Percentiles rank a stretch among this genome's conserved stretches.
Conservation (phyloP, 1,140 invertebrate genomes). For the Callitettix versicolor region DNA sequence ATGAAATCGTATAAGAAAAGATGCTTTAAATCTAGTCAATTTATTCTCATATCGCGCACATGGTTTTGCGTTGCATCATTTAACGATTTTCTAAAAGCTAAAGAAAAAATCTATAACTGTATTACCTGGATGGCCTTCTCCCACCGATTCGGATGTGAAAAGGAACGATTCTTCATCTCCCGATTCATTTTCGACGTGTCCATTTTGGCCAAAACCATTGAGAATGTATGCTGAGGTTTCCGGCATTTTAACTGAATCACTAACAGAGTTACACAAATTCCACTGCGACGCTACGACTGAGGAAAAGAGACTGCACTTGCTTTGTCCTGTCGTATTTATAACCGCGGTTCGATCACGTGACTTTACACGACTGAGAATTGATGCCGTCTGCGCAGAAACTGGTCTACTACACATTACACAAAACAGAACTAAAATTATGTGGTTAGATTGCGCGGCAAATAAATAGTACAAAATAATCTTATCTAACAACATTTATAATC, state of each 20-base stretch:
- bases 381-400: no score
- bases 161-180: conserved; percentile 82
- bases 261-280: neutral
- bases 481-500: no score
- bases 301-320: conserved; percentile 5
- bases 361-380: neutral
- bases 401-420: no score
- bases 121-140: conserved; percentile 95
- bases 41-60: no score
- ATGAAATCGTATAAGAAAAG: no score
- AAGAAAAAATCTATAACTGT: conserved; percentile 34
- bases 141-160: conserved; percentile 98
- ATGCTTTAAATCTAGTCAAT: no score
- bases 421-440: no score
- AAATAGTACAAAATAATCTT: no score
- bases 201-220: conserved; percentile 39
- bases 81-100: conserved; percentile 9
- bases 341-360: conserved; percentile 11
- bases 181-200: conserved; percentile 57
- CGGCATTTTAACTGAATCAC: conserved; percentile 20
- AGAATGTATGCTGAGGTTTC: conserved; percentile 24
- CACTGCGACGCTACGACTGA: neutral
- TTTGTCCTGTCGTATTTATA: conserved; percentile 5
- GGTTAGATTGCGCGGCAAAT: no score
- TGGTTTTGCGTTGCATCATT: neutral